phyloP scores from a whole-genome alignment of 2,113 vertebrate species.

The Callopanchax toddi region DNA sequence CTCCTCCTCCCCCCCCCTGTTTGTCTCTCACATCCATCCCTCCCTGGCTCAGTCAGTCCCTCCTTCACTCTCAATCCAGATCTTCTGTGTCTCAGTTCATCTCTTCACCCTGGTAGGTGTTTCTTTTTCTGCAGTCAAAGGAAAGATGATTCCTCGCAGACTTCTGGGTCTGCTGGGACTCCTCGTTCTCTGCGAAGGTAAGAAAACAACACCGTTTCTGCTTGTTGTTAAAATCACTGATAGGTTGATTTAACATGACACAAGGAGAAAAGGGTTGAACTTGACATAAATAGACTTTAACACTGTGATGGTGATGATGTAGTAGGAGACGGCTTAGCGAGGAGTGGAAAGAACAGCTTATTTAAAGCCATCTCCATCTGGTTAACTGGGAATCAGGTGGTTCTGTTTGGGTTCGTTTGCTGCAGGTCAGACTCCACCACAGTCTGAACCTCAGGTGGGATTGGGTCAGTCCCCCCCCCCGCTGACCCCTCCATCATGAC shows the following conservation, averaged over 20 bases:
- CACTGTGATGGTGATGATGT: background rate
- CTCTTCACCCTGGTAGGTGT: background rate
- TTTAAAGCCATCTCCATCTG: slow-evolving; percentile 16
- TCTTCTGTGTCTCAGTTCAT: background rate
- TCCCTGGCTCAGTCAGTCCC: slow-evolving; percentile 4
- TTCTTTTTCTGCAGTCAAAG: background rate
- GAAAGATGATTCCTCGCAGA: slow-evolving; percentile 52
- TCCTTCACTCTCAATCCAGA: slow-evolving; percentile 22
- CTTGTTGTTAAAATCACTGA: too few species aligned
- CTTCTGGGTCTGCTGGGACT: slow-evolving; percentile 57
- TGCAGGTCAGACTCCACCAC: background rate
- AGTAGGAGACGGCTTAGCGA: slow-evolving; percentile 10
- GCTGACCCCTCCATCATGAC: background rate
- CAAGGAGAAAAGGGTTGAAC: background rate
- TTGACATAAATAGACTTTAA: background rate
- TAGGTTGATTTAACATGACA: too few species aligned
- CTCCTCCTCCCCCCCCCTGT: slow-evolving; percentile 7
- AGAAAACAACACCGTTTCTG: slow-evolving; percentile 26
- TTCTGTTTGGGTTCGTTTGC: background rate
- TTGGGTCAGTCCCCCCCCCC: slow-evolving; percentile 8
- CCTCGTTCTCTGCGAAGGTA: slow-evolving; percentile 73
- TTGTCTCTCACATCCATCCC: slow-evolving; percentile 10
- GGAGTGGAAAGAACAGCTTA: slow-evolving; percentile 24
- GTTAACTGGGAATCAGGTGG: background rate
- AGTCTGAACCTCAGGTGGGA: slow-evolving; percentile 1